Conservation (phyloP, 2,797 vertebrate species). For the Ceryle rudis region DNA sequence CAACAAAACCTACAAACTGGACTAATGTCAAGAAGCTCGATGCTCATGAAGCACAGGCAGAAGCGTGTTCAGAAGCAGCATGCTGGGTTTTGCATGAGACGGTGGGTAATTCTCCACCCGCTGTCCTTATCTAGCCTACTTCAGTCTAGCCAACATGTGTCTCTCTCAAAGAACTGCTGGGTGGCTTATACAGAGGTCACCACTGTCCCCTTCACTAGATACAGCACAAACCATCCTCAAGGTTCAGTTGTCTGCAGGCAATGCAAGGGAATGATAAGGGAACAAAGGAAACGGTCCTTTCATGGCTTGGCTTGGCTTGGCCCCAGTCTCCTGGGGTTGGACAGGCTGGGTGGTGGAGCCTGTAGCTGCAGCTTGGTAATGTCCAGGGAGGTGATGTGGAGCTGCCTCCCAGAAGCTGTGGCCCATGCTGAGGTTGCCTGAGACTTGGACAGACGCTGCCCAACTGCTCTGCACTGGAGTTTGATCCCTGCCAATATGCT, state of each 20-base stretch:
- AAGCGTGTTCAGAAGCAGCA: rapidly evolving
- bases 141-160: neutral
- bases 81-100: neutral
- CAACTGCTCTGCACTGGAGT: neutral
- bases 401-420: neutral
- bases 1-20: neutral
- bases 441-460: rapidly evolving
- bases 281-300: neutral
- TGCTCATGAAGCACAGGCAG: neutral
- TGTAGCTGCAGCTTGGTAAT: neutral
- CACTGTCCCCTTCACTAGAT: neutral
- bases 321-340: neutral
- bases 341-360: neutral
- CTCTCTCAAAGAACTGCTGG: neutral
- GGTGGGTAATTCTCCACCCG: neutral
- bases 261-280: neutral
- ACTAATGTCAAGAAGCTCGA: neutral
- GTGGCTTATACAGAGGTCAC: neutral
- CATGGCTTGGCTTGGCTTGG: neutral
- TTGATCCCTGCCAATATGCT: rapidly evolving
- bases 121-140: neutral
- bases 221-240: neutral
- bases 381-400: neutral
- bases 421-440: neutral
- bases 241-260: neutral